Evolutionary conservation across 2,797 vertebrate species (phyloP), one percentile per base, ranked within the genome.

Genomic region (Chaunax sp.): DNA sequence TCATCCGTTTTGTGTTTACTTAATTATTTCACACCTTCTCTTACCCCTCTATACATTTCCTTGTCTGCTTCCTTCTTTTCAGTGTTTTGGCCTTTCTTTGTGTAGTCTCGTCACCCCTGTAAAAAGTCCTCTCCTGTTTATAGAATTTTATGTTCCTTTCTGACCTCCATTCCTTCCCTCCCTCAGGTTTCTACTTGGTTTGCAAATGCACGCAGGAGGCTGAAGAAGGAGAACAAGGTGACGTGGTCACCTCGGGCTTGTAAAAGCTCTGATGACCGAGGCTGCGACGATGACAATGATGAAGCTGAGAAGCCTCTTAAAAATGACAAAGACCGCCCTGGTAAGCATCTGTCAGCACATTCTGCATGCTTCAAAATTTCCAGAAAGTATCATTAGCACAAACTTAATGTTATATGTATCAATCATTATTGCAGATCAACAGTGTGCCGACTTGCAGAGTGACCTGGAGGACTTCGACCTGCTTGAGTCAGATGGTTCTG

Each of bases 221-320:
- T 98, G 66, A 98, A 97, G 90, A 98, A 97, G 84, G 96, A 97
- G 85, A 98, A 97, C 88, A 97, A 97, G 81, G 95, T 97, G 79
- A 97, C 96, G 0, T 98, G 96, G 96, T 97, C 97, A 1, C 94
- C 96, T 0, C 94, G 96, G 89, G 94, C 90, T 69, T 96, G 94
- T 81, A 98, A 99, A 81, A 95, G 94, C 46, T 96, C 96, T 7
- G 97, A 98, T 19, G 96, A 95, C 0, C 95, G 97, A 75, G 95
- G 95, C 15, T 96, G 96, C 56, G 93, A 95, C 0, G 97, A 99
- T 18, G 96, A 98, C 82, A 94, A 92, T 0, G 96, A 97, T 56
- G 96, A 97, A 1, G 93, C 94, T 18, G 90, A 96, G 75, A 96
- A 97, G 75, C 94, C 93, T 64, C 93, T 94, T 22, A 95, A 96